Evolutionary conservation across 1,140 invertebrate species (phyloP).

Genomic region (Potamilus streckersoni): DNA sequence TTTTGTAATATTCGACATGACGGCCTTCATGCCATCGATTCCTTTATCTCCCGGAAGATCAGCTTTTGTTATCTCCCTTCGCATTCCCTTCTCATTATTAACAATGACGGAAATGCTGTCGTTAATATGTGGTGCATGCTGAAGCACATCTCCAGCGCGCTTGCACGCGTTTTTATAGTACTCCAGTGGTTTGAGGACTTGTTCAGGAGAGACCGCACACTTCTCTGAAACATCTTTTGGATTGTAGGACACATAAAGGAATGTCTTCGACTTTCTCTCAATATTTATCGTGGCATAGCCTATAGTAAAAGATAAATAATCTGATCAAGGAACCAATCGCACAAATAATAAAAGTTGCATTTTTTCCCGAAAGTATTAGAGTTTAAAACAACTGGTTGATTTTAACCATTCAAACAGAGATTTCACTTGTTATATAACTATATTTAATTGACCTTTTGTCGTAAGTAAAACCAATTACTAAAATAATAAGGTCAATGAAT

Average conservation of each 20-base stretch:
- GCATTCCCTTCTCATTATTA: constrained; percentile 12
- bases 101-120: constrained; percentile 15
- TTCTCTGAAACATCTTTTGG: constrained; percentile 5
- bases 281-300: constrained; percentile 15
- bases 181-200: constrained; percentile 8
- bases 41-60: constrained; percentile 9
- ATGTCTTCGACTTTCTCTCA: constrained; percentile 23
- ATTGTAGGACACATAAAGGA: constrained; percentile 15
- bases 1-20: constrained; percentile 24
- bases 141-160: constrained; percentile 18
- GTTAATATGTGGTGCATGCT: constrained; percentile 22
- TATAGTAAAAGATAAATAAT: constrained; percentile 3
- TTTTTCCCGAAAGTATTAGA: neutral
- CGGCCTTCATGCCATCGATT: constrained; percentile 6
- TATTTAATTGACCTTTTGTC: neutral
- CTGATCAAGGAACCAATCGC: neutral
- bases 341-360: neutral
- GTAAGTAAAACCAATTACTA: neutral
- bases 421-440: neutral
- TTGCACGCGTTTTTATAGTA: constrained; percentile 15
- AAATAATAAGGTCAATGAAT: no score
- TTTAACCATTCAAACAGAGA: neutral
- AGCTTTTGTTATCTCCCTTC: constrained; percentile 27
- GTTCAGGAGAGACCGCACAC: constrained; percentile 11
- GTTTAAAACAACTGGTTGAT: neutral